A percentile compares a stretch with the other conserved stretches of the same genome.
These are phyloP conservation scores for Mesopsocus fuscifrons DNA, from an alignment of 2,888 invertebrate species.

Conservation along the genomic window DNA sequence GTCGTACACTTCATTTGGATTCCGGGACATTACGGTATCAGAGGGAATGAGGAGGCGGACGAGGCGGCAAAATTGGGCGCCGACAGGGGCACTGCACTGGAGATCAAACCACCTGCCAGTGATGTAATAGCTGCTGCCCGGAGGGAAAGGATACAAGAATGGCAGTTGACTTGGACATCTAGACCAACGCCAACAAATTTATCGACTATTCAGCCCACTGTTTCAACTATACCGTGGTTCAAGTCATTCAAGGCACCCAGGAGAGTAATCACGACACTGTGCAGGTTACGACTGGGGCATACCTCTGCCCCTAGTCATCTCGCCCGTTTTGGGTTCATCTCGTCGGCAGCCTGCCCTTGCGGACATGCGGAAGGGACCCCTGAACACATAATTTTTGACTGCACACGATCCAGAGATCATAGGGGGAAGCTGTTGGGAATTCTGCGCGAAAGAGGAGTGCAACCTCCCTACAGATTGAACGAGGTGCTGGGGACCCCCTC, in stretches of 20 bases:
- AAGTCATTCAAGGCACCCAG: not conserved
- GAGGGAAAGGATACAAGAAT: not conserved
- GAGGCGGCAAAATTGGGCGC: not conserved
- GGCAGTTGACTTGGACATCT: not conserved
- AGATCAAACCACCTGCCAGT: not conserved
- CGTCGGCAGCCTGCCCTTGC: slow-evolving; percentile 10
- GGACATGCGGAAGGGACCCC: slow-evolving; percentile 22
- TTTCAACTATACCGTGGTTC: not conserved
- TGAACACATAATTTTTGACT: no score
- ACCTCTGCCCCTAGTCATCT: not conserved
- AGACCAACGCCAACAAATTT: not conserved
- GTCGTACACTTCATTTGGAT: not conserved
- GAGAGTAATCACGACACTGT: not conserved
- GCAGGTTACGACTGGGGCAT: not conserved
- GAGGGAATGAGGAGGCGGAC: not conserved
- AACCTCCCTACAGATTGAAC: no score
- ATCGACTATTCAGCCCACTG: not conserved
- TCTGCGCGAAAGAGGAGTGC: no score
- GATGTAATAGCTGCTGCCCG: not conserved
- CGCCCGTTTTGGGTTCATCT: not conserved
- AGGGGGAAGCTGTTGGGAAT: no score
- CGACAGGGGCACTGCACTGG: not conserved
- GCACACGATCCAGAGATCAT: no score
- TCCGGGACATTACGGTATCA: not conserved
- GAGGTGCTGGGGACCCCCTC: no score